Evolutionary conservation across 2,888 invertebrate genomes (phyloP).

Genomic region (Apodemia mormo): DNA sequence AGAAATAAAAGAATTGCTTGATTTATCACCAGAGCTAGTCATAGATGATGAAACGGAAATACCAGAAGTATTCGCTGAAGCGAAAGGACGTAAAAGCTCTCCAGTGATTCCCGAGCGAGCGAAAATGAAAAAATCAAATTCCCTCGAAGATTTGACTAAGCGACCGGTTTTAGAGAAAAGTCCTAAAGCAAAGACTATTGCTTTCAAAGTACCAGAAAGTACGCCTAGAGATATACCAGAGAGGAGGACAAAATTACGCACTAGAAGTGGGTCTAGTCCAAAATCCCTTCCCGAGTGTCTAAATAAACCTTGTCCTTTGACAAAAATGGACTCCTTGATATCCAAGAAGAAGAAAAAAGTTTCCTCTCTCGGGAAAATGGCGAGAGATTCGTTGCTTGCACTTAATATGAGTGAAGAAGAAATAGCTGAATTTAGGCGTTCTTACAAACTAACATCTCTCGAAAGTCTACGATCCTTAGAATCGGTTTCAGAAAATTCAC

Average conservation of each 20-base stretch:
- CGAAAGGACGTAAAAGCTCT: slow-evolving; percentile 53
- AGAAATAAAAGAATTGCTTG: slow-evolving; percentile 61
- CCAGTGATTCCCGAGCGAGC: slow-evolving; percentile 67
- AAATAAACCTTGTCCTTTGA: slow-evolving; percentile 63
- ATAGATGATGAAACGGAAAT: slow-evolving; percentile 61
- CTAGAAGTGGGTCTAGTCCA: slow-evolving; percentile 69
- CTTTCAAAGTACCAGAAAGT: slow-evolving; percentile 67
- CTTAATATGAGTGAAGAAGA: slow-evolving; percentile 76
- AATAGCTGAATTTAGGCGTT: slow-evolving; percentile 67
- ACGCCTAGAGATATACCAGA: slow-evolving; percentile 72
- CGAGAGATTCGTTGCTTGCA: slow-evolving; percentile 69
- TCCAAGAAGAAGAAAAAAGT: slow-evolving; percentile 69
- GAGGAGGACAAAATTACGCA: slow-evolving; percentile 54
- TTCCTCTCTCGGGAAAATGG: slow-evolving; percentile 72
- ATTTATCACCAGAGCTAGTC: slow-evolving; percentile 69
- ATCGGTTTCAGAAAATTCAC: slow-evolving; percentile 72
- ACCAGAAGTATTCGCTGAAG: slow-evolving; percentile 58
- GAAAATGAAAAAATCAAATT: slow-evolving; percentile 67
- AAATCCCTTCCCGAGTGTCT: slow-evolving; percentile 73
- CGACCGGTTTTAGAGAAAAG: slow-evolving; percentile 44
- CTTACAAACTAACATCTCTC: slow-evolving; percentile 69
- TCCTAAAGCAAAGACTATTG: slow-evolving; percentile 64
- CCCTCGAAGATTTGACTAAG: slow-evolving; percentile 63
- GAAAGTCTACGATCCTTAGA: slow-evolving; percentile 71
- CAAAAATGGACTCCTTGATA: slow-evolving; percentile 58